Conservation (phyloP, 2,888 invertebrate genomes). For the Cheiracanthium punctorium region DNA sequence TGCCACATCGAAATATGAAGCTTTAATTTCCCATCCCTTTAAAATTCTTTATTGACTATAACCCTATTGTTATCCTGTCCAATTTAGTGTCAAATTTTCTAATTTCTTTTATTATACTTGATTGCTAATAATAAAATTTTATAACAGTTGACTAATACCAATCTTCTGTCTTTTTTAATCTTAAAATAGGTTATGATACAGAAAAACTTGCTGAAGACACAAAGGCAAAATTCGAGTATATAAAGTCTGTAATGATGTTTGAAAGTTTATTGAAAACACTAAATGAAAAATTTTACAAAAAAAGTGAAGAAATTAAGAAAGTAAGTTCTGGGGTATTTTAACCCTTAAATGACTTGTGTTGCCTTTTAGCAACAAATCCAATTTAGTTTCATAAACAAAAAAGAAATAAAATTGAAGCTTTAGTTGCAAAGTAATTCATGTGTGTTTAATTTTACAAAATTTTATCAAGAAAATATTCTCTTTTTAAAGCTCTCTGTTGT, state of each 20-base stretch:
- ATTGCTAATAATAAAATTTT: not conserved
- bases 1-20: not conserved
- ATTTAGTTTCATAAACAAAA: too few species aligned
- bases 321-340: too few species aligned
- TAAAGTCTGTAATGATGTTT: slow-evolving; percentile 39
- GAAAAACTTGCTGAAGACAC: slow-evolving; percentile 39
- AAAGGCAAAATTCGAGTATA: slow-evolving; percentile 37
- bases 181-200: slow-evolving; percentile 43
- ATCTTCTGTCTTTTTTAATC: not conserved
- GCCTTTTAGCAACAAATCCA: too few species aligned
- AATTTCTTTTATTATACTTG: slow-evolving; percentile 10
- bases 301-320: not conserved
- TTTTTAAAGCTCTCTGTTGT: too few species aligned
- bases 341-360: too few species aligned
- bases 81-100: not conserved
- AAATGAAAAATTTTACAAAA: slow-evolving; percentile 41
- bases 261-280: slow-evolving; percentile 29
- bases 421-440: too few species aligned
- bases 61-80: too few species aligned
- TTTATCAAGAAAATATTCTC: too few species aligned
- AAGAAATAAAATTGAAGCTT: too few species aligned
- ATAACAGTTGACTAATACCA: not conserved
- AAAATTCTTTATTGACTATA: too few species aligned
- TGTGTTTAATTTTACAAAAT: too few species aligned
- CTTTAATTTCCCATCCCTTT: too few species aligned